phyloP scores from a whole-genome alignment of 1,140 invertebrate species.

The Idris sp. region DNA sequence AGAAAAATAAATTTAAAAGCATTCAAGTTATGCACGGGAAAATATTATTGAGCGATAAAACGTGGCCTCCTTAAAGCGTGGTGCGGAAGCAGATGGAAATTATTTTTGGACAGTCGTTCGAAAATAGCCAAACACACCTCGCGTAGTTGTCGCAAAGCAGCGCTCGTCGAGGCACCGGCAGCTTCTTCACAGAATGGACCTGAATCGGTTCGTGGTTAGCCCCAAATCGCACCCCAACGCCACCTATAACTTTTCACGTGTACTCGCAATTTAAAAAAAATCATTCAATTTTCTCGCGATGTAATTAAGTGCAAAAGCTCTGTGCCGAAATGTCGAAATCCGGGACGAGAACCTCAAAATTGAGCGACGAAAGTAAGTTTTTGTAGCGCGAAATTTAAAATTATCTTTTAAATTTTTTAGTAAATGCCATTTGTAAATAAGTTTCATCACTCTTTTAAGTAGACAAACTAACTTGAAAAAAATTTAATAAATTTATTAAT shows the following conservation, averaged over 20 bases:
- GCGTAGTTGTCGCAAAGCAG: constrained; percentile 4
- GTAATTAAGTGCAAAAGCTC: too few species aligned
- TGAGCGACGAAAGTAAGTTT: constrained; percentile 59
- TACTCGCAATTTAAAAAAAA: constrained; percentile 24
- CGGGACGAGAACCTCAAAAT: constrained; percentile 60
- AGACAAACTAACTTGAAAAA: too few species aligned
- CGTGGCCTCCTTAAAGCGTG: constrained; percentile 16
- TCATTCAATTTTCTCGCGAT: constrained; percentile 22
- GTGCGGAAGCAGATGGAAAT: constrained; percentile 17
- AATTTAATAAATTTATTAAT: too few species aligned
- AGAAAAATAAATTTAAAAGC: too few species aligned
- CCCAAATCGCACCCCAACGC: constrained; percentile 39
- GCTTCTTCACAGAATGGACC: constrained; percentile 39
- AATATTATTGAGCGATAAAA: neutral
- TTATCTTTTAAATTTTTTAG: neutral
- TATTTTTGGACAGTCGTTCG: constrained; percentile 30
- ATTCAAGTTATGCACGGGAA: too few species aligned
- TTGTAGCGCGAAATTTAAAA: neutral
- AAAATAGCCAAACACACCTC: constrained; percentile 19
- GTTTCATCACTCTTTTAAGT: too few species aligned
- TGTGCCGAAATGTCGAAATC: constrained; percentile 50
- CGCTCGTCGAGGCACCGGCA: constrained; percentile 23
- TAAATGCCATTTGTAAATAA: too few species aligned
- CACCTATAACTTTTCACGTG: constrained; percentile 32
- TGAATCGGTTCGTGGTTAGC: constrained; percentile 47